These are phyloP conservation scores for Psittacula echo DNA, from an alignment of 2,797 vertebrate species.

Conservation along the genomic window DNA sequence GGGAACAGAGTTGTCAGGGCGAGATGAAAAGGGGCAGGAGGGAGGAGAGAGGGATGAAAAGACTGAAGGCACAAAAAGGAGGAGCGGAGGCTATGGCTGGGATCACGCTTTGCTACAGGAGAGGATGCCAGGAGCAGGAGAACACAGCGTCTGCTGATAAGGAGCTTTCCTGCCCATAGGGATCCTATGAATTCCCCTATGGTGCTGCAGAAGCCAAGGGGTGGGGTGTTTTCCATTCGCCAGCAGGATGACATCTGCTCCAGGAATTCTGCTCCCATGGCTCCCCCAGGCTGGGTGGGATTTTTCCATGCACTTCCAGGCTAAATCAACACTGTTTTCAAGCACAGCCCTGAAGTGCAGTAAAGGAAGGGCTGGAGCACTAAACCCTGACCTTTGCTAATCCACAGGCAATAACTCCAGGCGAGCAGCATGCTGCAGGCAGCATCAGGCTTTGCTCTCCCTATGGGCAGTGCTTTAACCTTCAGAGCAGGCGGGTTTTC, in stretches of 20 bases:
- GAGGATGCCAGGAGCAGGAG: not conserved
- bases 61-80: not conserved
- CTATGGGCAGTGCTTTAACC: constrained; percentile 25
- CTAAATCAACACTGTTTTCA: constrained; percentile 38
- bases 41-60: constrained; percentile 1
- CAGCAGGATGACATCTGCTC: constrained; percentile 17
- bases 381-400: constrained; percentile 63
- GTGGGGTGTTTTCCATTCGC: not conserved
- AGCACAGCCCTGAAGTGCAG: not conserved
- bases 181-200: not conserved
- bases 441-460: constrained; percentile 42
- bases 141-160: not conserved
- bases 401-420: constrained; percentile 38
- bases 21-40: not conserved
- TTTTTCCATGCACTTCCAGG: constrained; percentile 13
- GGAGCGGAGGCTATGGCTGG: not conserved
- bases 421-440: constrained; percentile 45
- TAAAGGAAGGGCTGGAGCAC: constrained; percentile 40
- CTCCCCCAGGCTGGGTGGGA: constrained; percentile 47
- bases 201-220: not conserved
- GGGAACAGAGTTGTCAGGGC: constrained; percentile 7
- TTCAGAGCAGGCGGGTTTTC: not conserved
- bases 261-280: constrained; percentile 48
- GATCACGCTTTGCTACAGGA: not conserved
- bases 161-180: not conserved